Conservation (phyloP, 2,113 vertebrate species). For the Chloroceryle aenea region DNA sequence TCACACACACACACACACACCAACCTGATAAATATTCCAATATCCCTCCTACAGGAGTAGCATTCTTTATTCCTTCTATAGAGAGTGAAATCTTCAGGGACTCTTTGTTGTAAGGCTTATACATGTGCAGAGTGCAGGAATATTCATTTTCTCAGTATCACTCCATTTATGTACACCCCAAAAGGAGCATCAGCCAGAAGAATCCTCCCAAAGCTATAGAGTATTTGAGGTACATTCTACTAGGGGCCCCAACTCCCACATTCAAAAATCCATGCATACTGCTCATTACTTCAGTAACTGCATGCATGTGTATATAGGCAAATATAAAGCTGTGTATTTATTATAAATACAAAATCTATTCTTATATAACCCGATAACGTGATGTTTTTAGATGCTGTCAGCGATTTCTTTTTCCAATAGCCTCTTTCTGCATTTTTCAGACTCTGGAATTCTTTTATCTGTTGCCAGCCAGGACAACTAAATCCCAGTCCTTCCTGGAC, state of each 20-base stretch:
- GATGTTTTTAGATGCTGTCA: not conserved
- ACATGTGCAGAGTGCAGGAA: not conserved
- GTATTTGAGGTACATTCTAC: not conserved
- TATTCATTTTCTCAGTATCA: not conserved
- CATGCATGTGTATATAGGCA: not conserved
- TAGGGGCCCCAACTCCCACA: not conserved
- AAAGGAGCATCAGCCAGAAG: not conserved
- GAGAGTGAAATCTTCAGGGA: slow-evolving; percentile 14
- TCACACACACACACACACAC: not conserved
- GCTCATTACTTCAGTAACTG: not conserved
- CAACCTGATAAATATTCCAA: slow-evolving; percentile 49
- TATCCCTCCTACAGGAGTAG: not conserved
- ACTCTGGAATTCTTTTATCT: not conserved
- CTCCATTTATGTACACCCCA: not conserved
- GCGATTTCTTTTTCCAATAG: not conserved
- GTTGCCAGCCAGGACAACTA: not conserved
- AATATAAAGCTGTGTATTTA: not conserved
- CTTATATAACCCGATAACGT: not conserved
- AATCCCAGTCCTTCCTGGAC: not conserved
- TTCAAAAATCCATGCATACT: not conserved
- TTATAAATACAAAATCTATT: not conserved
- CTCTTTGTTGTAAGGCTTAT: not conserved
- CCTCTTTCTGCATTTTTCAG: not conserved
- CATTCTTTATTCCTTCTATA: slow-evolving; percentile 12
- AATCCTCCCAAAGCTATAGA: not conserved